Evolutionary conservation across 2,113 vertebrate species (phyloP).

Genomic region (Tenebrosternarchus preto): DNA sequence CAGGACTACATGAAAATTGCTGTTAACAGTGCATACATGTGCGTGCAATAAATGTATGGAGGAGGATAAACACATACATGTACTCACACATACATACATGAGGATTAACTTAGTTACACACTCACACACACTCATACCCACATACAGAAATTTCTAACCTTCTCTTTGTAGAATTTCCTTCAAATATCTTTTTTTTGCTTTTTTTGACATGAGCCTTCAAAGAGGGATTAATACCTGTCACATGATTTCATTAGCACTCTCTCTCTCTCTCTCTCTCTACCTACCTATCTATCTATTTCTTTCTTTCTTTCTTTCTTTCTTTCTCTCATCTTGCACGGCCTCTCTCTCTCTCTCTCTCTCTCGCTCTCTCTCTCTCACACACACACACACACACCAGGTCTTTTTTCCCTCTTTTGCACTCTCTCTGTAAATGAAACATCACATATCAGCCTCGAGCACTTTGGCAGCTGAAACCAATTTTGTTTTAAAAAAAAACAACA

Average conservation of each 20-base stretch:
- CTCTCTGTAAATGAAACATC: conserved; percentile 65
- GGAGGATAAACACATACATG: too few relatives aligned
- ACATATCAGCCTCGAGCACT: conserved; percentile 60
- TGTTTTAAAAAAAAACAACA: conserved; percentile 45
- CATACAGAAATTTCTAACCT: conserved; percentile 58
- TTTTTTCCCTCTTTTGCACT: neutral
- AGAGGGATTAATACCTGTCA: conserved; percentile 69
- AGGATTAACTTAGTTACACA: neutral
- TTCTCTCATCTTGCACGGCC: neutral
- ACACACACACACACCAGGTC: conserved; percentile 19
- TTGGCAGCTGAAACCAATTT: conserved; percentile 76
- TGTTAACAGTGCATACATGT: too few relatives aligned
- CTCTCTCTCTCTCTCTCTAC: conserved; percentile 18
- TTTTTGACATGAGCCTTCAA: conserved; percentile 70
- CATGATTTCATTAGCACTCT: conserved; percentile 71
- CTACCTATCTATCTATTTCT: conserved; percentile 40
- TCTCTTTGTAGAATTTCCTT: conserved; percentile 64
- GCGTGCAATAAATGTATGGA: too few relatives aligned
- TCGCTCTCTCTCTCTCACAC: neutral
- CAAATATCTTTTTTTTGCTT: conserved; percentile 64
- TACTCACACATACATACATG: neutral
- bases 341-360: neutral
- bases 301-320: neutral
- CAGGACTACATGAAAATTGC: too few relatives aligned
- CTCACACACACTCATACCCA: conserved; percentile 17